Evolutionary conservation across 2,797 vertebrate species (phyloP), one percentile per base, ranked within the genome.

Genomic region (Phoeniculus purpureus): DNA sequence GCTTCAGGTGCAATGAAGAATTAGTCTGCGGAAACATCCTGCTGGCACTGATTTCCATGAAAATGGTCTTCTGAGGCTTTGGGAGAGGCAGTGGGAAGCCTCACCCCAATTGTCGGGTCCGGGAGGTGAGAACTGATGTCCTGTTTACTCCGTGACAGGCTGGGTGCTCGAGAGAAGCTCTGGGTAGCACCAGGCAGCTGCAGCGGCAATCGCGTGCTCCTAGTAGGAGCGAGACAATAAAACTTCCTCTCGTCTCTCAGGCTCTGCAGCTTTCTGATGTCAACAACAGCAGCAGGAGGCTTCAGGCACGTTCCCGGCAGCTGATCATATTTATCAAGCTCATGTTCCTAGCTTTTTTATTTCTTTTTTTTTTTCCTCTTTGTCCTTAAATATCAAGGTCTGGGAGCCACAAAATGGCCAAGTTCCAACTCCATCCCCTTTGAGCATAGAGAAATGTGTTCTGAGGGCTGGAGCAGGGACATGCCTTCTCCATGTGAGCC

Each of bases 271-370:
- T 78, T 89, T 94, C 92, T 89, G 93, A 48, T 96, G 93, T 94
- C 95, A 95, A 91, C 95, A 95, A 18, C 88, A 96, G 93, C 95
- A 94, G 93, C 94, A 51, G 95, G 90, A 81, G 95, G 90, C 81
- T 86, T 34, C 93, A 90, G 94, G 93, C 96, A 94, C 92, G 88
- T 95, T 96, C 96, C 90, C 50, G 31, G 93, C 96, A 94, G 95
- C 96, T 87, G 94, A 96, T 96, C 64, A 0, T 83, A 94, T 96
- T 96, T 94, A 93, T 96, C 91, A 95, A 94, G 50, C 87, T 95
- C 81, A n/a, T 81, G 90, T 96, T 96, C 62, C 58, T 92, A 47
- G 61, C 34, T 5, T 81, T 88, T 62, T 51, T 23, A 16, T 7
- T 18, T 40, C 19, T 12, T 37, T 37, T 37, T 37, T 37, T 37